A percentile compares a stretch with the other conserved stretches of the same genome.
phyloP scores from a whole-genome alignment of 2,888 invertebrate genomes.

The Synanthedon tipuliformis region DNA sequence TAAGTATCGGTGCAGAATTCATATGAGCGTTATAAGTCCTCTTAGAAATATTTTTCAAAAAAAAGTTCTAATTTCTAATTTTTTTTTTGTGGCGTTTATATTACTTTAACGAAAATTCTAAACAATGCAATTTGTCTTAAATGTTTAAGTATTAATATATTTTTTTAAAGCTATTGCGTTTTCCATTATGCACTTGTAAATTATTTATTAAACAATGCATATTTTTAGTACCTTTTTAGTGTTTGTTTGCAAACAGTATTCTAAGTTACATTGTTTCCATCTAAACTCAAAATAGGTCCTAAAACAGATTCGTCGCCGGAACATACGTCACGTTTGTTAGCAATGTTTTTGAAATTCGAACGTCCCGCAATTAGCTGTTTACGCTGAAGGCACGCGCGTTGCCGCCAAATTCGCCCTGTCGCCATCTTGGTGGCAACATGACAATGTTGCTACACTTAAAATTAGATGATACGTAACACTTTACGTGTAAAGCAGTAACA shows the following conservation, averaged over 20 bases:
- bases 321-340: constrained; percentile 57
- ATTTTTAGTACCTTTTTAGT: too few relatives aligned
- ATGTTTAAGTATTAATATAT: too few relatives aligned
- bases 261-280: constrained; percentile 6
- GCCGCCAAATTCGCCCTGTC: constrained; percentile 51
- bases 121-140: too few relatives aligned
- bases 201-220: too few relatives aligned
- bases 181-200: too few relatives aligned
- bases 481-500: constrained; percentile 7
- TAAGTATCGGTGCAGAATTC: too few relatives aligned
- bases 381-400: constrained; percentile 57
- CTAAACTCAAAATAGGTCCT: constrained; percentile 9
- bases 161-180: too few relatives aligned
- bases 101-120: too few relatives aligned
- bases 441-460: constrained; percentile 50
- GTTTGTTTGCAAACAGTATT: not conserved
- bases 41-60: too few relatives aligned
- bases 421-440: constrained; percentile 28
- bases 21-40: too few relatives aligned
- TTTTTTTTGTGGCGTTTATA: too few relatives aligned
- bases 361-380: constrained; percentile 53
- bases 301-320: constrained; percentile 56
- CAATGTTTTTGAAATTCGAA: constrained; percentile 64
- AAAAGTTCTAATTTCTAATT: too few relatives aligned
- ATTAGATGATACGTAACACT: constrained; percentile 20